phyloP scores from a whole-genome alignment of 2,888 invertebrate species.

The Doris montereyensis region DNA sequence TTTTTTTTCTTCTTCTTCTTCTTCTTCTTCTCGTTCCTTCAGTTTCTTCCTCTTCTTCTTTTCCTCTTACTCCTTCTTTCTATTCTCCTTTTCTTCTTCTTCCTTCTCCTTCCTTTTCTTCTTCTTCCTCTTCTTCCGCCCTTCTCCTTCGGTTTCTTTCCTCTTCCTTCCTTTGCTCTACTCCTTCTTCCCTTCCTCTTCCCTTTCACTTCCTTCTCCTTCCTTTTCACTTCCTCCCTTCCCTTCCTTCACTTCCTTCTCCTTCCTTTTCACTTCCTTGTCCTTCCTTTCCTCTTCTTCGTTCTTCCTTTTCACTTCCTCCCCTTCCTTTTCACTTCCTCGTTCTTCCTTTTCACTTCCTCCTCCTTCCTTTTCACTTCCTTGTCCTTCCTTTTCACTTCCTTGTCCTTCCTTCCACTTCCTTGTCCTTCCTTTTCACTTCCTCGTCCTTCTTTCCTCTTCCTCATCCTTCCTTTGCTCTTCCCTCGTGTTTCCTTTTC shows the following conservation, averaged over 20 bases:
- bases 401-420: not conserved
- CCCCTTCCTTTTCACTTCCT: not conserved
- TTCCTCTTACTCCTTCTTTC: not conserved
- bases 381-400: not conserved
- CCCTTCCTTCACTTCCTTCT: not conserved
- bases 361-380: not conserved
- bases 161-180: not conserved
- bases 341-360: not conserved
- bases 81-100: not conserved
- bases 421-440: not conserved
- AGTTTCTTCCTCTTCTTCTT: not conserved
- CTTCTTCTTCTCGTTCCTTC: not conserved
- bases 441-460: constrained; percentile 15
- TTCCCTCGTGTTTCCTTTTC: not conserved
- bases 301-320: no score
- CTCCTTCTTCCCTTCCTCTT: not conserved
- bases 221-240: not conserved
- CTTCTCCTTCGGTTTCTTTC: not conserved
- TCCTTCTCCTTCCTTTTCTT: not conserved
- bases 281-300: not conserved
- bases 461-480: not conserved
- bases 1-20: not conserved
- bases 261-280: no score
- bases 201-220: not conserved
- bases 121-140: not conserved